phyloP scores from a whole-genome alignment of 2,113 vertebrate species.

The Symphodus melops region DNA sequence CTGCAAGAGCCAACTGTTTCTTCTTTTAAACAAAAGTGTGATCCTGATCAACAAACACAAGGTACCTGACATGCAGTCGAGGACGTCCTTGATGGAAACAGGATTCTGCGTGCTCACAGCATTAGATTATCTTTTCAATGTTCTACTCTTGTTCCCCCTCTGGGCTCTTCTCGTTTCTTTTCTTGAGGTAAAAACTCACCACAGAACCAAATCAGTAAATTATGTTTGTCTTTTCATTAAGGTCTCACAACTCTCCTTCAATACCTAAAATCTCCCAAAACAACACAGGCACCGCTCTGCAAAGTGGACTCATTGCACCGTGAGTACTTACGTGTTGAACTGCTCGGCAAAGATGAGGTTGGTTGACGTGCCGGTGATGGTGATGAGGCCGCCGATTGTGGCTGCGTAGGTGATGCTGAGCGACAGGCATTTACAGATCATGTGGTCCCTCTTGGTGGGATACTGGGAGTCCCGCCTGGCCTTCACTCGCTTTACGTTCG shows the following conservation, averaged over 20 bases:
- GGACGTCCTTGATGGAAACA: no score
- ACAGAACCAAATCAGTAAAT: no score
- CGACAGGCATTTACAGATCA: conserved; percentile 97
- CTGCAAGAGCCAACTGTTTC: no score
- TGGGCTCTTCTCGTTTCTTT: no score
- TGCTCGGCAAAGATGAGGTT: conserved; percentile 98
- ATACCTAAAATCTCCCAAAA: no score
- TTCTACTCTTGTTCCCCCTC: no score
- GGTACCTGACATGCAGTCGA: no score
- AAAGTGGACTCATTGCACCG: neutral
- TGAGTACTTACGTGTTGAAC: conserved; percentile 91
- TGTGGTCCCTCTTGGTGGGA: conserved; percentile 91
- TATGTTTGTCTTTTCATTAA: neutral
- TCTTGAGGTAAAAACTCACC: no score
- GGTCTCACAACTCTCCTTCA: neutral
- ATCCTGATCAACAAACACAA: no score
- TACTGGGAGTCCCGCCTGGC: conserved; percentile 86
- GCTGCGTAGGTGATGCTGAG: conserved; percentile 96
- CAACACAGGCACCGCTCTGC: neutral
- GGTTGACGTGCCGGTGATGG: conserved; percentile 97
- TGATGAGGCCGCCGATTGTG: conserved; percentile 96
- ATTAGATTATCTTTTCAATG: no score
- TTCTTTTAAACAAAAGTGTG: no score
- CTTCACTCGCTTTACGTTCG: conserved; percentile 72
- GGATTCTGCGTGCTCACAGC: no score